Evolutionary conservation across 2,797 vertebrate genomes (phyloP).

Genomic region (Tokudaia tokunoshimensis): DNA sequence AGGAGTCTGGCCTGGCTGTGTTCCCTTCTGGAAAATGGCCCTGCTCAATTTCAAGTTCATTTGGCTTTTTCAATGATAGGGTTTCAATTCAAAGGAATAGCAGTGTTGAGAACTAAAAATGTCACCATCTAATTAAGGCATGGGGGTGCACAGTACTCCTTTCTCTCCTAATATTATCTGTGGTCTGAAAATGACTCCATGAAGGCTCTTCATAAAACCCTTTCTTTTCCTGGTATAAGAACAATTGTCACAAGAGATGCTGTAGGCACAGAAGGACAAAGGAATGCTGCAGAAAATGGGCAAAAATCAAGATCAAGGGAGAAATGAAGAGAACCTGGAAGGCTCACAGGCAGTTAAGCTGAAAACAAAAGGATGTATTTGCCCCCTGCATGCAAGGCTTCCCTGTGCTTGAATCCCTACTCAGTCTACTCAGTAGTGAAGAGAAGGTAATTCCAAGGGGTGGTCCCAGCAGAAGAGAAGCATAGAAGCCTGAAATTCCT

Average conservation of each 20-base stretch:
- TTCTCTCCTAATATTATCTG: slow-evolving; percentile 61
- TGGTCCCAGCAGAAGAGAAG: not conserved
- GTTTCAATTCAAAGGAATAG: slow-evolving; percentile 61
- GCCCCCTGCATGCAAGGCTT: not conserved
- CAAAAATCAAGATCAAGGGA: not conserved
- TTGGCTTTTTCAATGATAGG: slow-evolving; percentile 66
- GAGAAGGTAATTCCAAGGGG: no score
- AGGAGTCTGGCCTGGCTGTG: not conserved
- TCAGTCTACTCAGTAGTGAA: not conserved
- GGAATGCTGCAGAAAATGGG: not conserved
- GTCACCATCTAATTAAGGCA: slow-evolving; percentile 74
- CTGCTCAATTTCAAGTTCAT: slow-evolving; percentile 43
- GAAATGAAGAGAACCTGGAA: not conserved
- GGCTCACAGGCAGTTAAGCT: not conserved
- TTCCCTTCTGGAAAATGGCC: slow-evolving; percentile 58
- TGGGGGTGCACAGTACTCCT: not conserved
- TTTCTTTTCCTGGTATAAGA: slow-evolving; percentile 33
- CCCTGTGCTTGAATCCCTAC: not conserved
- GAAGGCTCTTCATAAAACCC: slow-evolving; percentile 51
- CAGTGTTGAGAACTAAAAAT: slow-evolving; percentile 69
- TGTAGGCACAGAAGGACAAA: not conserved
- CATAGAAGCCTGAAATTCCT: no score
- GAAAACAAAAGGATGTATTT: not conserved
- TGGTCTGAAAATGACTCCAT: slow-evolving; percentile 54
- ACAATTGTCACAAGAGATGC: slow-evolving; percentile 18